These are phyloP conservation scores for Rhingia rostrata DNA, from an alignment of 2,888 invertebrate species.

Conservation along the genomic window DNA sequence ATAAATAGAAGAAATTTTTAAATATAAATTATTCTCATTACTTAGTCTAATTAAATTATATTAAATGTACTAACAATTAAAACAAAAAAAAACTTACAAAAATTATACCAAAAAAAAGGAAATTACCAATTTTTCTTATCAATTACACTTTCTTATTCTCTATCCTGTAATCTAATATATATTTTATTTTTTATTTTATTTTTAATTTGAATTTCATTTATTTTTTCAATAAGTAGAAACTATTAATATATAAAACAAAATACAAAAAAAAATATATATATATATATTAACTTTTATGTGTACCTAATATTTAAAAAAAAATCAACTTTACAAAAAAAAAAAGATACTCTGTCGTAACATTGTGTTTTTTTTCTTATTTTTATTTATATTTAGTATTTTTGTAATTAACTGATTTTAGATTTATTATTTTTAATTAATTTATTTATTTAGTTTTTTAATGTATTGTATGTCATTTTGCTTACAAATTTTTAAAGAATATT, in stretches of 20 bases:
- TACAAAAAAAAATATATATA: constrained; percentile 24
- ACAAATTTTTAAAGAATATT: constrained; percentile 26
- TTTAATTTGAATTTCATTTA: constrained; percentile 5
- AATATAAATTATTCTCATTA: constrained; percentile 71
- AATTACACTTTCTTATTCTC: constrained; percentile 56
- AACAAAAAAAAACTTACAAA: constrained; percentile 21
- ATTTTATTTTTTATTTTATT: constrained; percentile 18
- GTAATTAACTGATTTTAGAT: constrained; percentile 39
- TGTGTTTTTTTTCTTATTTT: constrained; percentile 25
- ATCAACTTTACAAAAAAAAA: constrained; percentile 32
- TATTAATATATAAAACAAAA: constrained; percentile 43
- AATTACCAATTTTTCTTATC: constrained; percentile 53
- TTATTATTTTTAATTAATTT: constrained; percentile 33
- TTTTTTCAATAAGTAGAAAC: constrained; percentile 54
- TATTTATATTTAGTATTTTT: constrained; percentile 25
- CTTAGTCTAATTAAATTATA: constrained; percentile 72
- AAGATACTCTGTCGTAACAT: constrained; percentile 39
- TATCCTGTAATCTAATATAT: constrained; percentile 59
- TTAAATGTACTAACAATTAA: constrained; percentile 62
- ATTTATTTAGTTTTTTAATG: constrained; percentile 30
- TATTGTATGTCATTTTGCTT: constrained; percentile 55
- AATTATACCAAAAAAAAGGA: constrained; percentile 30
- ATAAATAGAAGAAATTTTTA: constrained; percentile 69
- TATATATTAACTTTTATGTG: constrained; percentile 71
- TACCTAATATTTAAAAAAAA: constrained; percentile 69